Percentiles rank a stretch among this genome's conserved stretches.
These are phyloP conservation scores for Lochmaea crataegi DNA, from an alignment of 2,888 invertebrate species.

Conservation along the genomic window DNA sequence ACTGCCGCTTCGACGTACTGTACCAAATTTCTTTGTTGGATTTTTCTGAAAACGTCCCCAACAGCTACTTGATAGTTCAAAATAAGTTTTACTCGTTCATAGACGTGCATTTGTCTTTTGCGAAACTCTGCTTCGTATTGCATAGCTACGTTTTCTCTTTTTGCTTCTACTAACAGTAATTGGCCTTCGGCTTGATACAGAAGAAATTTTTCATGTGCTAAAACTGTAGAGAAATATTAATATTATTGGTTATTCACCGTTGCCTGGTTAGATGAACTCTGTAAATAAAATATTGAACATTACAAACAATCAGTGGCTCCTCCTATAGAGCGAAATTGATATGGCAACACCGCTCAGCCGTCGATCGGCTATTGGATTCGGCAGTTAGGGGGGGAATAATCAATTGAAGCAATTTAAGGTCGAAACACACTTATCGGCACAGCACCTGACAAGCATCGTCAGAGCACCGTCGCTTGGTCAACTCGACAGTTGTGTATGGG, in stretches of 20 bases:
- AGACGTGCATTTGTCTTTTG: conserved; percentile 70
- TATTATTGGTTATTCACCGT: neutral
- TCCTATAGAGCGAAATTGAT: too few species aligned
- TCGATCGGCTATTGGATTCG: too few species aligned
- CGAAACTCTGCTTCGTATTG: conserved; percentile 94
- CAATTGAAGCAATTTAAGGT: too few species aligned
- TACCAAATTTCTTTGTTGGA: conserved; percentile 93
- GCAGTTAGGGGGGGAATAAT: too few species aligned
- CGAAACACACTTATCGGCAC: too few species aligned
- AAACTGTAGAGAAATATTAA: conserved; percentile 50
- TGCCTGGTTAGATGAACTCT: neutral
- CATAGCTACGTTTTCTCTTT: conserved; percentile 90
- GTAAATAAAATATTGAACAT: neutral
- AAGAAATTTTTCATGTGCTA: conserved; percentile 52
- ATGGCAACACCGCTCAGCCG: too few species aligned
- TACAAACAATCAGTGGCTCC: too few species aligned
- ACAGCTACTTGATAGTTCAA: conserved; percentile 93
- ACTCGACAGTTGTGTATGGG: too few species aligned
- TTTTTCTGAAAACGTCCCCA: conserved; percentile 79
- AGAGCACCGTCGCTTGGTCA: too few species aligned
- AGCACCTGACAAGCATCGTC: too few species aligned
- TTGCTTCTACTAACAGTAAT: conserved; percentile 79
- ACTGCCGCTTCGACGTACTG: conserved; percentile 77
- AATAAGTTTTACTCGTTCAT: conserved; percentile 79
- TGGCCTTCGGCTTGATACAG: conserved; percentile 64